Evolutionary conservation across 2,113 vertebrate species (phyloP), one percentile per base, ranked within the genome.

Genomic region (Onychorhynchus coronatus): DNA sequence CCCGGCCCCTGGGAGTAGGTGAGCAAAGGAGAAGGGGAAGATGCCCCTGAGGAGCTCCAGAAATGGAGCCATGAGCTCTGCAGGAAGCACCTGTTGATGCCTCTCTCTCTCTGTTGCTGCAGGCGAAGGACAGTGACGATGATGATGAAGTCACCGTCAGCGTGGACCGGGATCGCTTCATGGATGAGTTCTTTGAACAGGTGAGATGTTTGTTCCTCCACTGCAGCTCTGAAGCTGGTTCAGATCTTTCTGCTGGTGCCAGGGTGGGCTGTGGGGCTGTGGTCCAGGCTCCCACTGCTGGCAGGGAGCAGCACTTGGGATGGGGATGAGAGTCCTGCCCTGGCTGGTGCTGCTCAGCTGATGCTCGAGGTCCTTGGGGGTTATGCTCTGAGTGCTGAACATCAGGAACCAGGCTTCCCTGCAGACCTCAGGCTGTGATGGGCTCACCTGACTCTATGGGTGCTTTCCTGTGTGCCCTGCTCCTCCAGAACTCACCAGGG

Each of bases 151-250:
- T 98, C 97, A 97, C 98, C 1, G 98, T 98, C 95, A 98, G 98
- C 0, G 95, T 98, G 97, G 98, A 98, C 97, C 97, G 98, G 89
- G 98, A 98, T 68, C 98, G 96, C 90, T 98, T 98, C 95, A 98
- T 98, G 98, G 98, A 98, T 12, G 98, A 98, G 84, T 98, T 98
- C 97, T 98, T 98, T 17, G 98, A 98, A 92, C 98, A 98, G 98
- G 98, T 98, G 96, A 95, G 98, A 89, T 30, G 8, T 82, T 93
- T 71, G 42, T 88, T 92, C 59, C 37, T 72, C 58, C 67, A 33
- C 14, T 21, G 71, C 3, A 4, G n/a, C 46, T 79, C 28, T 72
- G 28, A 82, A 77, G 47, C 28, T 35, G 19, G 4, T 49, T 85
- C 75, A 88, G 42, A 70, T 8, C 63, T 84, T 65, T 41, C 44